Evolutionary conservation across 1,140 invertebrate genomes (phyloP).

Genomic region (Zelostemma sp.): DNA sequence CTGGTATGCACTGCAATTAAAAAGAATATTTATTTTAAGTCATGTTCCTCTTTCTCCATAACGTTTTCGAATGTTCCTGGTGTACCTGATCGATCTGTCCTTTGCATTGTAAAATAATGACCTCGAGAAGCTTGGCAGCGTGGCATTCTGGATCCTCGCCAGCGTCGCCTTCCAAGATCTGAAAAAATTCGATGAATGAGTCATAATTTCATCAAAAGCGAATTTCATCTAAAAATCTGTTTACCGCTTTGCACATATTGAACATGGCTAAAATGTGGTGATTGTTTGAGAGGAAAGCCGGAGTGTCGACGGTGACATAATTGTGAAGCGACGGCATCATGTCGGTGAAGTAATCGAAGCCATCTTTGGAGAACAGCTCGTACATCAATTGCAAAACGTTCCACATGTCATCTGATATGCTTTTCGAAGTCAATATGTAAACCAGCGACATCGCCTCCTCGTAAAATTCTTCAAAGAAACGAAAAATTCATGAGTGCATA

Average conservation of each 20-base stretch:
- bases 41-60: too few species aligned
- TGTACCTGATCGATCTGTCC: constrained; percentile 82
- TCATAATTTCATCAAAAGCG: neutral
- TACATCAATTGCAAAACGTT: constrained; percentile 92
- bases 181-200: constrained; percentile 20
- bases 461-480: neutral
- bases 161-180: constrained; percentile 82
- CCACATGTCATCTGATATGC: constrained; percentile 96
- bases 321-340: constrained; percentile 99
- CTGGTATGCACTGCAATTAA: constrained; percentile 86
- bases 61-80: too few species aligned
- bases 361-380: constrained; percentile 93
- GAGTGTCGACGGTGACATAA: constrained; percentile 96
- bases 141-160: constrained; percentile 97
- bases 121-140: constrained; percentile 97
- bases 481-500: too few species aligned
- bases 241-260: constrained; percentile 96
- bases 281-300: constrained; percentile 91
- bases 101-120: constrained; percentile 96
- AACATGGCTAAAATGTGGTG: constrained; percentile 92
- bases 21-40: too few species aligned
- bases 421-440: constrained; percentile 68
- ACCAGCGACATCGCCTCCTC: constrained; percentile 2
- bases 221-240: constrained; percentile 1
- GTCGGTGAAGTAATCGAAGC: constrained; percentile 97